Evolutionary conservation across 2,888 invertebrate species (phyloP).

Genomic region (Parnassius apollo): DNA sequence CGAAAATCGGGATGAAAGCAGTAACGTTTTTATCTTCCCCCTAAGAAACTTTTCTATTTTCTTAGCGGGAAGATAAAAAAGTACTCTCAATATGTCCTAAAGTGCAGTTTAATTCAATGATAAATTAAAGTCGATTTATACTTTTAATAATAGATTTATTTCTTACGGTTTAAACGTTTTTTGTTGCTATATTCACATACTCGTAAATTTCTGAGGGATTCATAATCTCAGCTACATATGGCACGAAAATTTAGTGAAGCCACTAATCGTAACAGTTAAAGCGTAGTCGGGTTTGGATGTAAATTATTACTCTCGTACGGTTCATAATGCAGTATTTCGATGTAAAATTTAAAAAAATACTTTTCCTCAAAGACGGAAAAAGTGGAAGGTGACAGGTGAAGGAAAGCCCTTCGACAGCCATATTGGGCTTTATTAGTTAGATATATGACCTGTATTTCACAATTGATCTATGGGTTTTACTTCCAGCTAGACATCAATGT

Average conservation of each 20-base stretch:
- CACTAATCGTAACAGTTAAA: slow-evolving; percentile 7
- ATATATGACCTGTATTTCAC: too few species aligned
- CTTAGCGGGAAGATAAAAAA: neutral
- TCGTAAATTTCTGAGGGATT: slow-evolving; percentile 9
- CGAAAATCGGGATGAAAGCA: too few species aligned
- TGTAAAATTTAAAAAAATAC: too few species aligned
- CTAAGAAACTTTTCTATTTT: neutral
- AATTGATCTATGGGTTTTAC: too few species aligned
- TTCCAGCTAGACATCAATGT: too few species aligned
- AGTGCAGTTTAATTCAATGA: too few species aligned
- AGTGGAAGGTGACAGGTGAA: too few species aligned
- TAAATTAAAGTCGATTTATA: too few species aligned
- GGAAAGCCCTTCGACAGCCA: too few species aligned
- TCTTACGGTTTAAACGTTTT: neutral
- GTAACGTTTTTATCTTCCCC: too few species aligned
- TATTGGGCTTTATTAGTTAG: too few species aligned
- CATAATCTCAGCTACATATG: slow-evolving; percentile 17
- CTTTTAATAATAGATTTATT: neutral
- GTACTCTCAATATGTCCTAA: neutral
- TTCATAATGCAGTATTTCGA: slow-evolving; percentile 11
- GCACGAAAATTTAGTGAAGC: slow-evolving; percentile 18
- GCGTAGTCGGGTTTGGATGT: slow-evolving; percentile 5
- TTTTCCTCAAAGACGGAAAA: too few species aligned
- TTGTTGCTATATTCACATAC: slow-evolving; percentile 1
- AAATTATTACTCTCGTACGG: slow-evolving; percentile 19